These are phyloP conservation scores for Lagria hirta DNA, from an alignment of 2,888 invertebrate genomes.

Conservation along the genomic window DNA sequence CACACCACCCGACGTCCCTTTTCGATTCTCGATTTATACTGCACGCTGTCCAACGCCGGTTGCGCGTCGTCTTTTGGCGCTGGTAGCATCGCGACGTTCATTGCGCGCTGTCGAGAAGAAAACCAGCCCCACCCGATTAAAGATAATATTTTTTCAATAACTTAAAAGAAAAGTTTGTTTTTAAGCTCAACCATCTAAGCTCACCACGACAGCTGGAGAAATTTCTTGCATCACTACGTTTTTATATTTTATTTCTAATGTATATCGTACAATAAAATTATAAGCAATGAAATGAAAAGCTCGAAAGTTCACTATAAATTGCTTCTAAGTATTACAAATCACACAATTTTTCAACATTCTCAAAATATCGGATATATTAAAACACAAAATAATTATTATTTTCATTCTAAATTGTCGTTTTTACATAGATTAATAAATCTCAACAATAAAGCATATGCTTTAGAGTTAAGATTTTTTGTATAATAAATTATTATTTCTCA, in stretches of 20 bases:
- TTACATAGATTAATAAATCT: too few species aligned
- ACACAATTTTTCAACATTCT: too few species aligned
- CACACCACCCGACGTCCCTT: constrained; percentile 42
- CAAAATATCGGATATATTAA: too few species aligned
- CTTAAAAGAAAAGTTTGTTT: too few species aligned
- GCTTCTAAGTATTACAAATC: too few species aligned
- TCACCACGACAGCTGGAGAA: background rate
- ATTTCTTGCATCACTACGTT: too few species aligned
- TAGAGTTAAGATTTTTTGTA: too few species aligned
- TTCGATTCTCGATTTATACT: constrained; percentile 47
- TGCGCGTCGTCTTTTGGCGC: constrained; percentile 43
- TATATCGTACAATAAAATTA: background rate
- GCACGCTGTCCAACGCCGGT: constrained; percentile 47
- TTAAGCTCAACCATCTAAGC: background rate
- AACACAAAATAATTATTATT: too few species aligned
- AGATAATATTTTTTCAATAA: too few species aligned
- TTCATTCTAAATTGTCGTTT: too few species aligned
- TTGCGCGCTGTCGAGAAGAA: constrained; percentile 32
- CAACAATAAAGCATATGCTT: too few species aligned
- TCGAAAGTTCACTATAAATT: background rate
- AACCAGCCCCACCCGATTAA: constrained; percentile 32
- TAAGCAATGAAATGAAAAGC: background rate
- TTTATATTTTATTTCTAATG: background rate
- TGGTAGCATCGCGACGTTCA: constrained; percentile 41
- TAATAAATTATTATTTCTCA: too few species aligned